Evolutionary conservation across 2,888 invertebrate species (phyloP), one percentile per base, ranked within the genome.

Genomic region (Bibio marci): DNA sequence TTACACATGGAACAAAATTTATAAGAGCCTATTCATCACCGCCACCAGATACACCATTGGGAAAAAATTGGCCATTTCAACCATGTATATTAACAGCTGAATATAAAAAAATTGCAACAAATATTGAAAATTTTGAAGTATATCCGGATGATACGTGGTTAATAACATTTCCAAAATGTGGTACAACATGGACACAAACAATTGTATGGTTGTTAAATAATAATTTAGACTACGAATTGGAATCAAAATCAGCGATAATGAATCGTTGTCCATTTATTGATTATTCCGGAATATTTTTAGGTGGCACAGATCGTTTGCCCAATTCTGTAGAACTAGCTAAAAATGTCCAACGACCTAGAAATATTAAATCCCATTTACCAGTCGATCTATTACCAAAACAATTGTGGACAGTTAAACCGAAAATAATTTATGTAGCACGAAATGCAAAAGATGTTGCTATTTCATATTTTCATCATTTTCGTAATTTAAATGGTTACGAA

Each of bases 401-500:
- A 12, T 12, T 41, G 10, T 41, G 38, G 41, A 38, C 25, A 4
- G 34, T 38, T 7, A 33, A 39, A 36, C 39, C 38, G 13, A 41
- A 39, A 66, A 63, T 81, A 34, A 69, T 85, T 35, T 85, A 85
- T 50, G 73, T 83, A 1, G 79, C 80, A 1, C 64, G 85, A 45
- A 81, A 86, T 56, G 81, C 83, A 0, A 76, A 80, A 53, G 85
- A 85, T 54, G 77, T 80, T 0, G 73, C 71, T 1, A 76, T 82
- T 1, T 83, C 83, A 0, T 81, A 71, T 55, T 85, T 75, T 50
- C 74, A 80, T 54, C 67, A 41, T 33, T 30, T 30, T 17, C 22
- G 25, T 7, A 15, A 39, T 15, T n/a, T 40, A 2, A 26, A 43
- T 15, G 38, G 34, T 12, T 42, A 36, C 30, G 15, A 30, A 7